phyloP scores from a whole-genome alignment of 1,140 invertebrate genomes.

The Probaryconus sp. region DNA sequence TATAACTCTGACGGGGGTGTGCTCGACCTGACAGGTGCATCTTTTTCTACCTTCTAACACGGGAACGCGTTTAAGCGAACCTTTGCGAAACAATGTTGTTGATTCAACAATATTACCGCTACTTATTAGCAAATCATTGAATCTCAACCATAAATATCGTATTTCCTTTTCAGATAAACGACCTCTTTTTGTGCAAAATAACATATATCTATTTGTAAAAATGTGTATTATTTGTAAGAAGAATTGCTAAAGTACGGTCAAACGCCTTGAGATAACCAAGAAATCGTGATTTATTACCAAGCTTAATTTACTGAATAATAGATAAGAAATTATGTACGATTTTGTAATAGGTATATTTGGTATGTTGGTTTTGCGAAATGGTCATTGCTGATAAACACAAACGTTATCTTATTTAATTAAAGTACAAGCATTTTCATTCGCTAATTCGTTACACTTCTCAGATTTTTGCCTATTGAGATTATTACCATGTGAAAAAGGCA shows the following conservation, averaged over 20 bases:
- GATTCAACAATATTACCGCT: conserved; percentile 14
- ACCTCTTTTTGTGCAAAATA: too few species aligned
- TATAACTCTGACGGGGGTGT: conserved; percentile 54
- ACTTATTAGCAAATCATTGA: conserved; percentile 4
- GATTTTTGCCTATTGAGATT: background rate
- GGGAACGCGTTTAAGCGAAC: background rate
- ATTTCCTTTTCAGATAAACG: too few species aligned
- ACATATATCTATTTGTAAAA: too few species aligned
- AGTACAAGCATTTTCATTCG: conserved; percentile 11
- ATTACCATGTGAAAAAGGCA: too few species aligned
- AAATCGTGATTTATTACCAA: conserved; percentile 7
- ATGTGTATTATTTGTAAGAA: too few species aligned
- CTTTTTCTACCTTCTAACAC: conserved; percentile 22
- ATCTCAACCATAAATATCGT: conserved; percentile 1
- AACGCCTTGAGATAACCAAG: too few species aligned
- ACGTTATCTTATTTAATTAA: conserved; percentile 31
- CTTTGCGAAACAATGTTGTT: conserved; percentile 18
- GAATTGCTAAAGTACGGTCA: too few species aligned
- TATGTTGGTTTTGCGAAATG: conserved; percentile 19
- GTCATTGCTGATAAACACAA: conserved; percentile 18
- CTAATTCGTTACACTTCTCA: conserved; percentile 8
- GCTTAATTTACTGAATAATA: conserved; percentile 3
- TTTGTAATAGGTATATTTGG: conserved; percentile 11
- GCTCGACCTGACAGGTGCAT: conserved; percentile 53
- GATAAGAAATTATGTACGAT: conserved; percentile 11